Conservation (phyloP, 1,140 invertebrate species). For the Zaprionus ornatus region DNA sequence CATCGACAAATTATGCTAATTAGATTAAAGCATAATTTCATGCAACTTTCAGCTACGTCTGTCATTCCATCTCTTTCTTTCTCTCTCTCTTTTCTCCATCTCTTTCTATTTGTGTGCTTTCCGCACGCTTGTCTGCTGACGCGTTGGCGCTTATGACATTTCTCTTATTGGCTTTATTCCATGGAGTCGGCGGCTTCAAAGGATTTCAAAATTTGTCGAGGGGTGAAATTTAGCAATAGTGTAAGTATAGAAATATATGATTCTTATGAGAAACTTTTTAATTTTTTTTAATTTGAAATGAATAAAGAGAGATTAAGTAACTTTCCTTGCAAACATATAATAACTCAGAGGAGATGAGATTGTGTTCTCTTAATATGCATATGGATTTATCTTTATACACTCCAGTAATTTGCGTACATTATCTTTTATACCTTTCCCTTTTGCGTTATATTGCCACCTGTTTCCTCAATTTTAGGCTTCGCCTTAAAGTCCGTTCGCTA, state of each 20-base stretch:
- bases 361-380: neutral
- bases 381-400: neutral
- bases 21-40: slow-evolving; percentile 82
- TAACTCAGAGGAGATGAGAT: too few species aligned
- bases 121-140: slow-evolving; percentile 31
- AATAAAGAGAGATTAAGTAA: too few species aligned
- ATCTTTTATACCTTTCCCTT: too few species aligned
- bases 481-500: neutral
- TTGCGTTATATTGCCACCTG: neutral
- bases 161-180: slow-evolving; percentile 11
- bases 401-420: neutral
- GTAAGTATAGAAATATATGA: neutral
- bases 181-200: slow-evolving; percentile 22
- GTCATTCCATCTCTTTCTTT: slow-evolving; percentile 21
- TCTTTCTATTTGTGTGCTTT: slow-evolving; percentile 35
- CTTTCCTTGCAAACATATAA: neutral
- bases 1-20: slow-evolving; percentile 78
- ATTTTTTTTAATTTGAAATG: too few species aligned
- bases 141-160: slow-evolving; percentile 38
- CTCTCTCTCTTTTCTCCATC: neutral
- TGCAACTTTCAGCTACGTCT: slow-evolving; percentile 73
- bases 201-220: slow-evolving; percentile 25
- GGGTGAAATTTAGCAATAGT: neutral
- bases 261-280: too few species aligned
- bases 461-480: neutral